phyloP scores from a whole-genome alignment of 1,140 invertebrate species.

The Elysia chlorotica region DNA sequence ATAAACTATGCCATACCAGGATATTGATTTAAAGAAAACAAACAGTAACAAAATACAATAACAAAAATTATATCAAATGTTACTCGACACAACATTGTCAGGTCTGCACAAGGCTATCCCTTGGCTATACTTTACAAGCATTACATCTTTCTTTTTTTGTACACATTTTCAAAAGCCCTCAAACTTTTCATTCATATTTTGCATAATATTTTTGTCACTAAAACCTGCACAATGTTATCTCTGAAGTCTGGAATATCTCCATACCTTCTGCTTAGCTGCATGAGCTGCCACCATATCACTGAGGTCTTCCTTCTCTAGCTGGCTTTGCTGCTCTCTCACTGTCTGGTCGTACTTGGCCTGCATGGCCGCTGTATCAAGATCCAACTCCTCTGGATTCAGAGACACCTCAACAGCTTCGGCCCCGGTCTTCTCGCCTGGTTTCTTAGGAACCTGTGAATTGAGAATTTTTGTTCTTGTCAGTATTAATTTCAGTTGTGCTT shows the following conservation, averaged over 20 bases:
- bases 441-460: conserved; percentile 39
- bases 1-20: no score
- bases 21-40: no score
- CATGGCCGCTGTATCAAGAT: conserved; percentile 92
- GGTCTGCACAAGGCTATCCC: no score
- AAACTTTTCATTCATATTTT: not conserved
- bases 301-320: conserved; percentile 90
- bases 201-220: no score
- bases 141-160: not conserved
- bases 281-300: conserved; percentile 99
- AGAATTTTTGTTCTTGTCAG: conserved; percentile 4
- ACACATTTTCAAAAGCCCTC: not conserved
- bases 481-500: no score
- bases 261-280: conserved; percentile 80
- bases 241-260: no score
- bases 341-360: conserved; percentile 96
- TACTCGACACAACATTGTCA: no score
- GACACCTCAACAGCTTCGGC: conserved; percentile 80
- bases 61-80: no score
- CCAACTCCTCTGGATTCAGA: conserved; percentile 95
- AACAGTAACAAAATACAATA: no score
- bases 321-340: conserved; percentile 86
- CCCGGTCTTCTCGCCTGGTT: conserved; percentile 41
- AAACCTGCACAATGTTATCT: no score
- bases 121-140: no score